Conservation (phyloP, 2,888 invertebrate species). For the Rhogogaster chlorosoma region DNA sequence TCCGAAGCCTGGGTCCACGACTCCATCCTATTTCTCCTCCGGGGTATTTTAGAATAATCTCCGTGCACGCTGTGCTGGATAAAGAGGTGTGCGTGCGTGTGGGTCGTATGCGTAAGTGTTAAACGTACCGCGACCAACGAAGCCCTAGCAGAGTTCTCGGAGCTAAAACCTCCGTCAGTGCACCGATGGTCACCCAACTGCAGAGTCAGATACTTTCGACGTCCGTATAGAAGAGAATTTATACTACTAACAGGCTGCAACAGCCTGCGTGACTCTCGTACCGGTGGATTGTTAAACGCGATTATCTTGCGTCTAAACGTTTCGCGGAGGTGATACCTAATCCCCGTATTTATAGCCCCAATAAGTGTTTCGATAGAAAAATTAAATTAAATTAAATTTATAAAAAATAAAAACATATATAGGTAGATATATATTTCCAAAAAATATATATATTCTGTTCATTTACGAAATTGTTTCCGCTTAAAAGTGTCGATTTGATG, state of each 20-base stretch:
- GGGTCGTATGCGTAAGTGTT: slow-evolving; percentile 10
- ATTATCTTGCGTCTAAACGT: not conserved
- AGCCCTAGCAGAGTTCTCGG: slow-evolving; percentile 67
- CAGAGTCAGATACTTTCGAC: slow-evolving; percentile 63
- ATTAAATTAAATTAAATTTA: too few relatives aligned
- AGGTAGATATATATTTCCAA: too few relatives aligned
- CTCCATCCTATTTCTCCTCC: slow-evolving; percentile 32
- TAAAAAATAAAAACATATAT: too few relatives aligned
- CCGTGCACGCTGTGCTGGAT: slow-evolving; percentile 23
- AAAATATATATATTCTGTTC: too few relatives aligned
- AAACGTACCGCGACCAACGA: slow-evolving; percentile 58
- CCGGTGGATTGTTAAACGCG: not conserved
- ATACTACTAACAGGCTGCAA: not conserved
- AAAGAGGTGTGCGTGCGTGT: not conserved
- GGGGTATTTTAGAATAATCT: slow-evolving; percentile 54
- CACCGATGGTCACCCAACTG: slow-evolving; percentile 74
- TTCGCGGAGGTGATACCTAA: not conserved
- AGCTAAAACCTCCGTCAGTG: slow-evolving; percentile 67
- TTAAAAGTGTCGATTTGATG: too few relatives aligned
- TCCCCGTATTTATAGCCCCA: not conserved
- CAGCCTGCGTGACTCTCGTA: not conserved
- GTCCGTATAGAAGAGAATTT: slow-evolving; percentile 11
- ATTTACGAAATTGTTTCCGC: too few relatives aligned
- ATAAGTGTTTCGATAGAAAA: not conserved
- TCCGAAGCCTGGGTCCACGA: not conserved